Evolutionary conservation across 2,797 vertebrate species (phyloP).

Genomic region (Labeo calbasu): DNA sequence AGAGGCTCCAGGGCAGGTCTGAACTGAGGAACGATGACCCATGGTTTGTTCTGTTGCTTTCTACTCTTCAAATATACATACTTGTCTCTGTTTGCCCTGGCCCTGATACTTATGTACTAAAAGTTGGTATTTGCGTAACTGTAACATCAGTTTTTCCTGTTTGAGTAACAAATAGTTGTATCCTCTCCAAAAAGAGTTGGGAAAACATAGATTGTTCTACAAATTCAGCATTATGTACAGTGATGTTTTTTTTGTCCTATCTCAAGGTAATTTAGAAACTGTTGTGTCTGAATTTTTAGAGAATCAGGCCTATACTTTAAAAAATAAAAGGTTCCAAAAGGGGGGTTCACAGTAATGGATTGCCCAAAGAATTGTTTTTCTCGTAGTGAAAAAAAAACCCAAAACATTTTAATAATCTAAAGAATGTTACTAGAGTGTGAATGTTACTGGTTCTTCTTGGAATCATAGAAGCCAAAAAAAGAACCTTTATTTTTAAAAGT

Average conservation of each 20-base stretch:
- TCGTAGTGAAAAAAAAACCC: neutral
- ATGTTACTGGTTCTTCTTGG: neutral
- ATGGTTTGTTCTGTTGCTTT: constrained; percentile 77
- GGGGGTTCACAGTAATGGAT: neutral
- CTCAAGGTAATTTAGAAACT: neutral
- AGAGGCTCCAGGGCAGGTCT: constrained; percentile 64
- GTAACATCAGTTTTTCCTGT: constrained; percentile 39
- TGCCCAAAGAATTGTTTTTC: neutral
- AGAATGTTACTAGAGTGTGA: too few species aligned
- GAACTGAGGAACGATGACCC: constrained; percentile 82
- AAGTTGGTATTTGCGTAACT: constrained; percentile 61
- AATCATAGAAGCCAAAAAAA: neutral
- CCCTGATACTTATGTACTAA: constrained; percentile 59
- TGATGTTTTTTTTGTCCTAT: neutral
- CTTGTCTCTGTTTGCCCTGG: constrained; percentile 75
- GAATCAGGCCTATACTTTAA: neutral
- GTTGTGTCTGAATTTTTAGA: neutral
- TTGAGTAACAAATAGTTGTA: constrained; percentile 39
- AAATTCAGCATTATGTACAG: neutral
- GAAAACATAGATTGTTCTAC: constrained; percentile 10
- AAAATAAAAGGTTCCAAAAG: too few species aligned
- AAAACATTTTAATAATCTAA: neutral
- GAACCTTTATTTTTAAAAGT: neutral
- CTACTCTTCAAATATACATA: constrained; percentile 77
- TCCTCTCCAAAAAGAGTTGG: constrained; percentile 20